Evolutionary conservation across 2,797 vertebrate genomes (phyloP).

Genomic region (Glossophaga mutica): DNA sequence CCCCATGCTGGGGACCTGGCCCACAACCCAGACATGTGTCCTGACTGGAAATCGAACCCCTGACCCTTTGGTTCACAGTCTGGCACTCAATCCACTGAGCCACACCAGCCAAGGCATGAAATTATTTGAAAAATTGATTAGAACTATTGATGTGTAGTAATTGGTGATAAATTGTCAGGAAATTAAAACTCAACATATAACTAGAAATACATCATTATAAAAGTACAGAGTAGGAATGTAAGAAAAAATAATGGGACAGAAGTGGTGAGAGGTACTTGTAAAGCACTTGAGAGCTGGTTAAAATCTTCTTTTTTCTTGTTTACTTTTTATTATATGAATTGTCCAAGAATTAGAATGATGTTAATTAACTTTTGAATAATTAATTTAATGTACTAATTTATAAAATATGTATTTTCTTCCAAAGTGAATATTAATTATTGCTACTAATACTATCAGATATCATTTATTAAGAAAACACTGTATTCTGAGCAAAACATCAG

Average conservation of each 20-base stretch:
- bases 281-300: neutral
- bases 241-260: neutral
- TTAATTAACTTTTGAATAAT: neutral
- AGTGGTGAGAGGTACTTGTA: neutral
- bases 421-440: neutral
- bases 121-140: neutral
- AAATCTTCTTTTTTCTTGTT: neutral
- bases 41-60: no score
- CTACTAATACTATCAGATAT: neutral
- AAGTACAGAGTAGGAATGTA: no score
- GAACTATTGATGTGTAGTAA: neutral
- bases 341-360: neutral
- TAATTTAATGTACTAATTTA: neutral
- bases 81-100: no score
- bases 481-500: neutral
- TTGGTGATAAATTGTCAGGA: neutral
- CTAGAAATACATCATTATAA: neutral
- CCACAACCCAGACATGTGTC: no score
- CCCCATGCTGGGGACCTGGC: no score
- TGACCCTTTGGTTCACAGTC: no score
- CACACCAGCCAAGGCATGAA: no score
- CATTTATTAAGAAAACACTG: neutral
- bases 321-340: neutral
- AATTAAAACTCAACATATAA: neutral
- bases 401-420: neutral